Percentiles rank a stretch among this genome's conserved stretches.
Evolutionary conservation across 2,113 vertebrate species (phyloP).

Genomic region (Morphnarchus princeps): DNA sequence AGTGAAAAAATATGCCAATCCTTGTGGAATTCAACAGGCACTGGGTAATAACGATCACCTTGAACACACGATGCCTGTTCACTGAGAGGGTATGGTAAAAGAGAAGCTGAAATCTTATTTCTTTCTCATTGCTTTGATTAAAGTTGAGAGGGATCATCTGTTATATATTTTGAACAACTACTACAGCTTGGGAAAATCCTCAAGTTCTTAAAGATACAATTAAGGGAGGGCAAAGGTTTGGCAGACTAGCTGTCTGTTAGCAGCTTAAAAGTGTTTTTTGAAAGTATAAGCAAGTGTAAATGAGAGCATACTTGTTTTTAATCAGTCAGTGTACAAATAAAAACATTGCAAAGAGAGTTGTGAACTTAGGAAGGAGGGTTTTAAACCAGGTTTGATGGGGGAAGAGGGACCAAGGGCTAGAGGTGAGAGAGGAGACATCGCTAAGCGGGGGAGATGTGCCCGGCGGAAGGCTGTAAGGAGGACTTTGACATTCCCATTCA

Average conservation of each 20-base stretch:
- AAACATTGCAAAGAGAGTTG: not conserved
- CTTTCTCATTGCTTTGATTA: not conserved
- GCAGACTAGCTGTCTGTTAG: not conserved
- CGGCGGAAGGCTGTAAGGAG: not conserved
- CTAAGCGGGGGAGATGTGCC: not conserved
- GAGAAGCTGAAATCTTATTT: not conserved
- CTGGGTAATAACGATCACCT: not conserved
- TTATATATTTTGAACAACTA: not conserved
- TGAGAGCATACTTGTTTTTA: not conserved
- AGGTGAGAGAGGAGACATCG: not conserved
- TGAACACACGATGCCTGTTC: not conserved
- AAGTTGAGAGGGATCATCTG: not conserved
- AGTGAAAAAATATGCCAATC: not conserved
- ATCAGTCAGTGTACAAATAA: not conserved
- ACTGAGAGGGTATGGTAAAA: not conserved
- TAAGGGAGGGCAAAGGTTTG: not conserved
- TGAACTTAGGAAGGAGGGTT: not conserved
- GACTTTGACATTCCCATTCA: not conserved
- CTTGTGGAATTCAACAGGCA: not conserved
- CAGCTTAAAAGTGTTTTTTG: not conserved
- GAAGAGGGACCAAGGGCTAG: not conserved
- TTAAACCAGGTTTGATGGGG: not conserved
- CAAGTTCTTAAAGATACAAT: not conserved
- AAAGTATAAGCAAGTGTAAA: not conserved
- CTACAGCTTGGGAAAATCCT: not conserved